A percentile compares a stretch with the other conserved stretches of the same genome.
These are phyloP conservation scores for Amblyjoppa proteus DNA, from an alignment of 2,888 invertebrate species.

Conservation along the genomic window DNA sequence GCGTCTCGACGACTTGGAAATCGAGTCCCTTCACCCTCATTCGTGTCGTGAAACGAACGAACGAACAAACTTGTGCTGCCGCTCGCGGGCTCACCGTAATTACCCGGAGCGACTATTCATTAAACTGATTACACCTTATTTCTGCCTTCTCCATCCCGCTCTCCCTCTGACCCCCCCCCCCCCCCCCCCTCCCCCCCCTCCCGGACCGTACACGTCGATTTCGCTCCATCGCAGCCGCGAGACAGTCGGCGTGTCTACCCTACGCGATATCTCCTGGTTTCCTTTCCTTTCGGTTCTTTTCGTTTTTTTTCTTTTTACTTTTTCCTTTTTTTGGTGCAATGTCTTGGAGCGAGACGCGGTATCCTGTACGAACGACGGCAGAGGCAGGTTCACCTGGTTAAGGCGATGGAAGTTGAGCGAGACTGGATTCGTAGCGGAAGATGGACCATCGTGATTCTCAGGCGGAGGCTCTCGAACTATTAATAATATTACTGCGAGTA, in stretches of 20 bases:
- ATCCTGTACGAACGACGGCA: slow-evolving; percentile 14
- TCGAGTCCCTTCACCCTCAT: slow-evolving; percentile 24
- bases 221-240: slow-evolving; percentile 2
- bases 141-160: slow-evolving; percentile 61
- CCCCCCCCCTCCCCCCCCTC: slow-evolving; percentile 12
- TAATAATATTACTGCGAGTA: slow-evolving; percentile 79
- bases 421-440: slow-evolving; percentile 15
- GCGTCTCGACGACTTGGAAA: background rate
- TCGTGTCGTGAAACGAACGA: slow-evolving; percentile 34
- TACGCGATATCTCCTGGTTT: slow-evolving; percentile 16
- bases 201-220: slow-evolving; percentile 28
- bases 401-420: slow-evolving; percentile 21
- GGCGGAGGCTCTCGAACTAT: slow-evolving; percentile 66
- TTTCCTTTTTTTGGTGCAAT: background rate
- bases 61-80: slow-evolving; percentile 23
- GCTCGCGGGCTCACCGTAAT: slow-evolving; percentile 77
- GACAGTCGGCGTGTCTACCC: slow-evolving; percentile 12
- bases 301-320: background rate
- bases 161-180: slow-evolving; percentile 30
- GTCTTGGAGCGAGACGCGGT: background rate
- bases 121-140: slow-evolving; percentile 83
- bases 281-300: background rate
- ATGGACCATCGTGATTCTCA: background rate
- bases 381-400: slow-evolving; percentile 8
- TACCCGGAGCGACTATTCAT: slow-evolving; percentile 83